A percentile compares a stretch with the other conserved stretches of the same genome.
Evolutionary conservation across 2,113 vertebrate genomes (phyloP).

Genomic region (Cairina moschata): DNA sequence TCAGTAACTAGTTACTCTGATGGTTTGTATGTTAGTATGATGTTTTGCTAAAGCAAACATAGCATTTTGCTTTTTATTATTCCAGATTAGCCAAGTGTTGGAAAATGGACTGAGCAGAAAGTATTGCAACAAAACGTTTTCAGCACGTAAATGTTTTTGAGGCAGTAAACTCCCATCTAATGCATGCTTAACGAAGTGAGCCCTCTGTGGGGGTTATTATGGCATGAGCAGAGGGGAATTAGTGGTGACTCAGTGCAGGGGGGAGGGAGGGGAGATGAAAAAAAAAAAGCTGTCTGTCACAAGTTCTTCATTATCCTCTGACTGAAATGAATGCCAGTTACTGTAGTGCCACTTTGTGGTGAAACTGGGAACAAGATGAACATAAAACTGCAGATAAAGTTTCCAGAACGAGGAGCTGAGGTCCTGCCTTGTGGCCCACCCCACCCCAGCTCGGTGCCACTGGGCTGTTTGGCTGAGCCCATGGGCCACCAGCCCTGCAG

Average conservation of each 20-base stretch:
- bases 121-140: neutral
- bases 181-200: neutral
- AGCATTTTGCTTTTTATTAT: neutral
- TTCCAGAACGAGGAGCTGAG: fast-evolving
- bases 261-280: too few relatives aligned
- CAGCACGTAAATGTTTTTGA: neutral
- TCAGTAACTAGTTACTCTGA: neutral
- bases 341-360: slow-evolving; percentile 68
- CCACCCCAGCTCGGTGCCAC: fast-evolving
- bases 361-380: neutral
- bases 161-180: neutral
- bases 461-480: neutral
- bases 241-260: neutral
- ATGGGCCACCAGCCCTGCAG: neutral
- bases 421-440: neutral
- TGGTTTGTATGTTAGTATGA: neutral
- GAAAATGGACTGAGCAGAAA: neutral
- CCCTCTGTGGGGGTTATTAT: neutral
- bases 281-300: neutral
- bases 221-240: neutral
- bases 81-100: neutral
- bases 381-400: fast-evolving
- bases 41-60: neutral
- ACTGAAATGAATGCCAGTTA: neutral
- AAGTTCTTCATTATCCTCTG: neutral